Base-by-base conservation (phyloP, 2,113 vertebrate species). In the Petrocephalus zakoni region DNA sequence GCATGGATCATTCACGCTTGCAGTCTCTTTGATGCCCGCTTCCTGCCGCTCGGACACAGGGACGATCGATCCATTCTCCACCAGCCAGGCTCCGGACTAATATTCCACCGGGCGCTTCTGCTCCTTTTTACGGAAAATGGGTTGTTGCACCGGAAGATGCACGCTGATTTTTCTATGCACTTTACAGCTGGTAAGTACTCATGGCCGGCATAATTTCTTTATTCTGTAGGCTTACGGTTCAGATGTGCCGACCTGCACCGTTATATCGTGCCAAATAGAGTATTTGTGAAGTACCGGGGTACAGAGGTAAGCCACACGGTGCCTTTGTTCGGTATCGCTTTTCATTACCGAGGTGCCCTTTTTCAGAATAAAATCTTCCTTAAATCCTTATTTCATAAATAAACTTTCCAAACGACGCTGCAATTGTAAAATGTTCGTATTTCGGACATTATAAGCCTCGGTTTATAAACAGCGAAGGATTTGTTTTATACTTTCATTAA, bases 161-260 rank as follows among this genome's bases (percentile, higher is more conserved):
- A 90, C 93, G 55, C 88, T 96, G 75, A 93, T 95, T 22, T 93
- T 94, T 85, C 93, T 96, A 89, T 95, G 95, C 92, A 86, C 93
- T 89, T 90, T 96, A 88, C 96, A 96, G 91, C 92, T 95, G 95
- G 95, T 96, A 89, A 96, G 95, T 94, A 87, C 49, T 46, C 51
- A 42, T 25, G 22, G 53, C 46, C 82, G 46, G 25, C 21, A 15
- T 82, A 2, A 17, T 84, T 37, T 47, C 22, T 22, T 78, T 78
- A 78, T 78, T 75, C 61, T 78, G 34, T 53, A n/a, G 2, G 9
- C 34, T 29, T 29, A 47, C 22, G 49, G 53, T 51, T 88, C 75
- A 88, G 11, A 56, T 58, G 21, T 13, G 1, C 10, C 3, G 68
- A 51, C 37, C 53, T 15, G 42, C 22, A 53, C 75, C 68, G 87